phyloP scores from a whole-genome alignment of 2,888 invertebrate species.

The Xestia ashworthii region DNA sequence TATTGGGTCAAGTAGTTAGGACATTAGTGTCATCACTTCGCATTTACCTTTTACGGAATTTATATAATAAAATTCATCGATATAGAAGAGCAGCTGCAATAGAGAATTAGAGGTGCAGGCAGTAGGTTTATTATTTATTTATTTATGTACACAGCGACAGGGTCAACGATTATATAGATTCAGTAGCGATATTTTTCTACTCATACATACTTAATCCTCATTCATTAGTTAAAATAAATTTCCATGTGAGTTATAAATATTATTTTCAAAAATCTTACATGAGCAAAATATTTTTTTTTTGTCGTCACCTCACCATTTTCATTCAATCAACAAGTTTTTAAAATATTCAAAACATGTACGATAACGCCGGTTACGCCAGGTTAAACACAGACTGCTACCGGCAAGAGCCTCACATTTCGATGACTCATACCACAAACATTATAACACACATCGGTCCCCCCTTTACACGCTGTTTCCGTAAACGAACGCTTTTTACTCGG shows the following conservation, averaged over 20 bases:
- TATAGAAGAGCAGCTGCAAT: too few relatives aligned
- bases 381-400: constrained; percentile 15
- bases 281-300: not conserved
- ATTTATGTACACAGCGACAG: too few relatives aligned
- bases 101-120: too few relatives aligned
- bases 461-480: constrained; percentile 39
- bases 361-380: constrained; percentile 10
- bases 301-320: not conserved
- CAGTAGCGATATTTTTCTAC: too few relatives aligned
- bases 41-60: not conserved
- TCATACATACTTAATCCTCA: too few relatives aligned
- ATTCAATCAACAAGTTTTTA: not conserved
- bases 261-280: not conserved
- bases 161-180: too few relatives aligned
- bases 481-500: constrained; percentile 30
- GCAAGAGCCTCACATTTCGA: constrained; percentile 6
- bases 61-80: too few relatives aligned
- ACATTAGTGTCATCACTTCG: constrained; percentile 1
- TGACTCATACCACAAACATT: constrained; percentile 29
- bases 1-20: constrained; percentile 13
- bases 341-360: constrained; percentile 19
- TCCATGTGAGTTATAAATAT: not conserved
- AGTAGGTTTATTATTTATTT: too few relatives aligned
- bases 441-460: constrained; percentile 1
- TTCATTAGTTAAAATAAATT: not conserved